These are phyloP conservation scores for Lepilemur septentrionalis DNA, from an alignment of 2,797 vertebrate genomes.

Conservation along the genomic window DNA sequence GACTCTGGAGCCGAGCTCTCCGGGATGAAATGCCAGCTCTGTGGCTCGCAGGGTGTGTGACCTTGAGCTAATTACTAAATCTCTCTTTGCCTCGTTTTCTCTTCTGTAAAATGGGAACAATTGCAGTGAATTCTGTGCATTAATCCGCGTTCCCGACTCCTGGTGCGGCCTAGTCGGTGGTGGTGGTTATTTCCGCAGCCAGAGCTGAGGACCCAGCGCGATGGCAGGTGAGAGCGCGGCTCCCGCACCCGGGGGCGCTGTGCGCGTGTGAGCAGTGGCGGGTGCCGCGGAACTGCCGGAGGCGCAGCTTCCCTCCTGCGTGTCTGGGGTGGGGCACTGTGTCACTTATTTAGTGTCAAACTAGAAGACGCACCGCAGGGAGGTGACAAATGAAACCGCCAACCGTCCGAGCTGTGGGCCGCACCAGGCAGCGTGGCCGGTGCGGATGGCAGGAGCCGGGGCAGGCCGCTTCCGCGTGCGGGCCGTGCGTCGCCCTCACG, in stretches of 20 bases:
- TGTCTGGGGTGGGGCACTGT: background rate
- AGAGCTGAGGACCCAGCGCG: background rate
- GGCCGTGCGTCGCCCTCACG: background rate
- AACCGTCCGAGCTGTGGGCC: constrained; percentile 49
- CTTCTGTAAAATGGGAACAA: background rate
- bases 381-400: constrained; percentile 62
- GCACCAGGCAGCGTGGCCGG: background rate
- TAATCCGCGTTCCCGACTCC: background rate
- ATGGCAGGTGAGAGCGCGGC: background rate
- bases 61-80: background rate
- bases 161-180: background rate
- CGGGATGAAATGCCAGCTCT: background rate
- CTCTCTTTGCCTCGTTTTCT: background rate
- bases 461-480: constrained; percentile 70
- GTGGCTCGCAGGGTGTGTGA: background rate
- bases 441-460: constrained; percentile 50
- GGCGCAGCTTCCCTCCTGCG: background rate
- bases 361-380: constrained; percentile 32
- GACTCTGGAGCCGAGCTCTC: background rate
- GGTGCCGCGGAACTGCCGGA: too few species aligned
- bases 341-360: constrained; percentile 20
- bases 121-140: background rate
- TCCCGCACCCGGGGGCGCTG: background rate
- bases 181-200: background rate
- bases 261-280: background rate